Conservation (phyloP, 1,140 invertebrate genomes). For the Penaeus indicus region DNA sequence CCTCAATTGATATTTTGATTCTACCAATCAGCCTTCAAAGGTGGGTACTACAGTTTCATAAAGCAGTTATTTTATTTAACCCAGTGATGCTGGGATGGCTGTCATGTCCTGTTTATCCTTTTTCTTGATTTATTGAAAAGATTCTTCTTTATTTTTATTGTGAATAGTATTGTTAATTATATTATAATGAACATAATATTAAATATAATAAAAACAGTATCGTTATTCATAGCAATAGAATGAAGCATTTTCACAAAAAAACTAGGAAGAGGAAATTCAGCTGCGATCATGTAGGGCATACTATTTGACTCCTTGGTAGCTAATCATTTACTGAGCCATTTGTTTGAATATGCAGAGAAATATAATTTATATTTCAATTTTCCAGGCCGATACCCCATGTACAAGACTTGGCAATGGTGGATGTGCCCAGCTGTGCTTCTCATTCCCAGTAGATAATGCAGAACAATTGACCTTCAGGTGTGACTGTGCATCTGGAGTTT, state of each 20-base stretch:
- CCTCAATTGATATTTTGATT: constrained; percentile 88
- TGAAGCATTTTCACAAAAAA: too few species aligned
- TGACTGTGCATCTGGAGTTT: constrained; percentile 90
- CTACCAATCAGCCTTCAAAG: constrained; percentile 83
- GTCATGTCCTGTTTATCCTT: too few species aligned
- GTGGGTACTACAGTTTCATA: constrained; percentile 45
- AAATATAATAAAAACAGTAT: too few species aligned
- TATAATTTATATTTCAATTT: constrained; percentile 5
- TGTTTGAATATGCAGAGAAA: neutral
- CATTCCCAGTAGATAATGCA: constrained; percentile 77
- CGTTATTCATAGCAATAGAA: too few species aligned
- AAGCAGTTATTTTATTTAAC: neutral
- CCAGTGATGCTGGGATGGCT: neutral
- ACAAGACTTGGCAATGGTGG: constrained; percentile 80
- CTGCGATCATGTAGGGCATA: too few species aligned
- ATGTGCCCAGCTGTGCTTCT: constrained; percentile 96
- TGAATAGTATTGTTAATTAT: too few species aligned
- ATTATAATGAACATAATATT: too few species aligned
- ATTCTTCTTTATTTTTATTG: too few species aligned
- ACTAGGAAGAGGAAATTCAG: too few species aligned
- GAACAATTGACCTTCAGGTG: constrained; percentile 78
- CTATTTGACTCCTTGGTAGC: too few species aligned
- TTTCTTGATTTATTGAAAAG: too few species aligned
- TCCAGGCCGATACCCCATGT: constrained; percentile 81
- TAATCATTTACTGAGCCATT: too few species aligned